Evolutionary conservation across 2,888 invertebrate genomes (phyloP).

Genomic region (Subacronicta megacephala): DNA sequence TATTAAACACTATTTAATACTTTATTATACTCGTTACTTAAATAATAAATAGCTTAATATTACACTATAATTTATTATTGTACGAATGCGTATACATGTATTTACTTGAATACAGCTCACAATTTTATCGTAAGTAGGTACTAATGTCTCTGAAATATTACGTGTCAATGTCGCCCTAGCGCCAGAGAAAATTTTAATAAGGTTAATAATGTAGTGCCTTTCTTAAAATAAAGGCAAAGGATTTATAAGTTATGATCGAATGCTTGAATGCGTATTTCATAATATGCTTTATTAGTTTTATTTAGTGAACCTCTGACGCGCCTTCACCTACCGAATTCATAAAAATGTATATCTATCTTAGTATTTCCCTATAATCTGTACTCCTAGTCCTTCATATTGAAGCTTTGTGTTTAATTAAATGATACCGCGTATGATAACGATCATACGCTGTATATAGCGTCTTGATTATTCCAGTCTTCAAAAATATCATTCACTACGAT

Average conservation of each 20-base stretch:
- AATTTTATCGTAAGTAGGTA: slow-evolving; percentile 58
- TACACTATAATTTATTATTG: slow-evolving; percentile 85
- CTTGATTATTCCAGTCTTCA: neutral
- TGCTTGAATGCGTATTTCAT: neutral
- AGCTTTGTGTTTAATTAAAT: too few relatives aligned
- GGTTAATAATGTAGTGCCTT: too few relatives aligned
- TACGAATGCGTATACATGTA: slow-evolving; percentile 89
- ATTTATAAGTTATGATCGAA: neutral
- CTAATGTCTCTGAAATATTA: slow-evolving; percentile 37
- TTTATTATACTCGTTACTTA: slow-evolving; percentile 77
- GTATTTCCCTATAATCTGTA: neutral
- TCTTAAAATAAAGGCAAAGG: too few relatives aligned
- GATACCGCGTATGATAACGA: too few relatives aligned
- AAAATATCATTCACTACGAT: too few relatives aligned
- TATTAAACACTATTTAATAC: slow-evolving; percentile 67
- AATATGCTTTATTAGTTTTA: neutral
- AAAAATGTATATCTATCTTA: too few relatives aligned
- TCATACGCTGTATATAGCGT: too few relatives aligned
- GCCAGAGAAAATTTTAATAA: slow-evolving; percentile 3
- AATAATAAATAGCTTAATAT: slow-evolving; percentile 82
- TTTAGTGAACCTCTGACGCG: slow-evolving; percentile 33
- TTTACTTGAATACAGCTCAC: slow-evolving; percentile 85
- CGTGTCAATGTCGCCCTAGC: slow-evolving; percentile 12
- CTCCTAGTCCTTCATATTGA: too few relatives aligned
- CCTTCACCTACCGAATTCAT: slow-evolving; percentile 6